Conservation (phyloP, 1,140 invertebrate species). For the Drosophila nikananu region DNA sequence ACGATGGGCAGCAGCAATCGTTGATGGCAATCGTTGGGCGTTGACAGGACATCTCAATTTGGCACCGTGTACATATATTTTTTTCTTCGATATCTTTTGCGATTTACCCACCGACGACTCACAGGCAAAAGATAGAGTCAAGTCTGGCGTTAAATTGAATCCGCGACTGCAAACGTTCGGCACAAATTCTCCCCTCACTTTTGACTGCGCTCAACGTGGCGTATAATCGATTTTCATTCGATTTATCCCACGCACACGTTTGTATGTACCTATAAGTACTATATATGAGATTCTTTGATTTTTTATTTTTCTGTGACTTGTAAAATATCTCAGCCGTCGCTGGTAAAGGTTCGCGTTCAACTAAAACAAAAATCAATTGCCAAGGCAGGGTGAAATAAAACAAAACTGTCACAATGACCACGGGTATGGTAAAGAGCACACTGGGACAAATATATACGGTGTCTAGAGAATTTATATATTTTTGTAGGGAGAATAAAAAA, state of each 20-base stretch:
- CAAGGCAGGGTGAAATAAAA: constrained; percentile 17
- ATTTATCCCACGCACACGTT: constrained; percentile 17
- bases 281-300: constrained; percentile 10
- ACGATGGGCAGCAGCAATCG: constrained; percentile 15
- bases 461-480: background rate
- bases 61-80: background rate
- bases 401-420: constrained; percentile 52
- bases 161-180: constrained; percentile 22
- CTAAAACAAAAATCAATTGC: constrained; percentile 77
- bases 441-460: background rate
- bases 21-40: constrained; percentile 21
- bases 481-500: too few species aligned
- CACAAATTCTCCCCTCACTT: constrained; percentile 32
- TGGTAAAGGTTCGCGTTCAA: constrained; percentile 47
- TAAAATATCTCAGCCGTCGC: constrained; percentile 33
- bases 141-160: constrained; percentile 80
- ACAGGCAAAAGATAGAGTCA: constrained; percentile 17
- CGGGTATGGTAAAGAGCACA: constrained; percentile 6
- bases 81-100: constrained; percentile 1
- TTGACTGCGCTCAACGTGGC: constrained; percentile 68
- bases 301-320: constrained; percentile 1
- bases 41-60: constrained; percentile 58
- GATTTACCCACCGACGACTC: constrained; percentile 6
- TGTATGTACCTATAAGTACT: background rate
- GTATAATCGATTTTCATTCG: constrained; percentile 78